These are phyloP conservation scores for Lampropteryx suffumata DNA, from an alignment of 2,888 invertebrate genomes.

Conservation along the genomic window DNA sequence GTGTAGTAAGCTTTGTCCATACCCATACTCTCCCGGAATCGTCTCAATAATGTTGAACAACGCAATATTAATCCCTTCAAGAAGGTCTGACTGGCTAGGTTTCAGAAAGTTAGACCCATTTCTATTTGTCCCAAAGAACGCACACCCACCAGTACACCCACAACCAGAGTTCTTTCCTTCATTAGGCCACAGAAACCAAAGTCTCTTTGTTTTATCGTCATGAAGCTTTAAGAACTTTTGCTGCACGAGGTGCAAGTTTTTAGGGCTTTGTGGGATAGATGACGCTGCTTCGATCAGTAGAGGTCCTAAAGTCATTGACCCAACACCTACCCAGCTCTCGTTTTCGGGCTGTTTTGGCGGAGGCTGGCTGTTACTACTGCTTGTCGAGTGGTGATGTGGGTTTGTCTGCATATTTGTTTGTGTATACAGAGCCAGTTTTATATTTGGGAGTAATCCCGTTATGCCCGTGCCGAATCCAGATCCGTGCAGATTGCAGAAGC, in stretches of 20 bases:
- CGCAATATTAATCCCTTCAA: conserved; percentile 92
- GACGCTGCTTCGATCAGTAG: conserved; percentile 94
- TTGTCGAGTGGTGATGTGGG: conserved; percentile 79
- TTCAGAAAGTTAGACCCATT: conserved; percentile 95
- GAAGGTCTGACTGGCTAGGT: conserved; percentile 90
- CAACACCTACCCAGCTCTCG: conserved; percentile 96
- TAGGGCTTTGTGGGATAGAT: conserved; percentile 89
- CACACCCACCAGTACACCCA: conserved; percentile 97
- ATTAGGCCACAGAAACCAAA: conserved; percentile 97
- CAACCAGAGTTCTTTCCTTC: conserved; percentile 89
- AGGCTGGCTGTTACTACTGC: conserved; percentile 70
- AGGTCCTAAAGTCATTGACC: conserved; percentile 94
- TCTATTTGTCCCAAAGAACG: conserved; percentile 96
- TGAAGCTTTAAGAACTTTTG: conserved; percentile 92
- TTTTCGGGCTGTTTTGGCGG: conserved; percentile 61
- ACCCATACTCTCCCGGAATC: conserved; percentile 92
- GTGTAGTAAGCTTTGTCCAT: conserved; percentile 96
- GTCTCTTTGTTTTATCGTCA: conserved; percentile 91
- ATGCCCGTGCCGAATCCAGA: conserved; percentile 94
- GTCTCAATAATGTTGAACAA: conserved; percentile 88
- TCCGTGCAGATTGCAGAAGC: conserved; percentile 97
- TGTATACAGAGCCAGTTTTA: conserved; percentile 85
- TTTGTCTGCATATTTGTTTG: conserved; percentile 84
- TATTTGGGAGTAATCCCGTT: conserved; percentile 91
- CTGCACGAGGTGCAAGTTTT: conserved; percentile 89